A percentile compares a stretch with the other conserved stretches of the same genome.
These are phyloP conservation scores for Pedetes capensis DNA, from an alignment of 2,113 vertebrate genomes.

Conservation along the genomic window DNA sequence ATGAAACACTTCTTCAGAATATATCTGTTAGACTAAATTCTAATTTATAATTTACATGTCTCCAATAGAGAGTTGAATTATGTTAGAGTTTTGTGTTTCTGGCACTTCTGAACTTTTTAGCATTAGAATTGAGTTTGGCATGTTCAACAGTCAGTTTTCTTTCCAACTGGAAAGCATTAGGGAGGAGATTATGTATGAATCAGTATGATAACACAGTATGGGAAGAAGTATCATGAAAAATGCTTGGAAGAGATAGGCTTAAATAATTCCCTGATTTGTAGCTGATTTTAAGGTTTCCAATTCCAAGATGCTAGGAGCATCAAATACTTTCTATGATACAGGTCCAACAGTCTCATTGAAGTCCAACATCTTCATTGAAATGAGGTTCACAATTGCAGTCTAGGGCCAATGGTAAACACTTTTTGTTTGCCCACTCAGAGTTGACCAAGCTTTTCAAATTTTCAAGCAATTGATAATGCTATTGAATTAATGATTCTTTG, in stretches of 20 bases:
- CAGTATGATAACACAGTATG: constrained; percentile 4
- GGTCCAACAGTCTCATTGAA: neutral
- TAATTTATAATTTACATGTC: constrained; percentile 43
- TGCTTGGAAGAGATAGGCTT: constrained; percentile 45
- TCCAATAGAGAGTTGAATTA: constrained; percentile 8
- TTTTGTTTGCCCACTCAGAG: neutral
- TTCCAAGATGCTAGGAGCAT: constrained; percentile 2
- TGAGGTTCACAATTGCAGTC: neutral
- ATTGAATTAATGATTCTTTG: constrained; percentile 6
- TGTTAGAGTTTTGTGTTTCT: constrained; percentile 28
- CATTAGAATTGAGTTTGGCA: constrained; percentile 47
- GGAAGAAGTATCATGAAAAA: constrained; percentile 13
- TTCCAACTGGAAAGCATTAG: constrained; percentile 44
- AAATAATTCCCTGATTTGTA: constrained; percentile 49
- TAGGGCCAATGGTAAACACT: constrained; percentile 22
- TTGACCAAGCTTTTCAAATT: constrained; percentile 47
- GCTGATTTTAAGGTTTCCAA: constrained; percentile 35
- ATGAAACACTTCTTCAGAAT: neutral
- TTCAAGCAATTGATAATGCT: neutral
- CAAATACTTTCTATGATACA: constrained; percentile 11
- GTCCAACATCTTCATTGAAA: constrained; percentile 6
- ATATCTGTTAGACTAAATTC: constrained; percentile 37
- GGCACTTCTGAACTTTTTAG: constrained; percentile 30
- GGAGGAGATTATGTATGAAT: constrained; percentile 52
- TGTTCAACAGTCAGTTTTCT: constrained; percentile 23